A percentile compares a stretch with the other conserved stretches of the same genome.
These are phyloP conservation scores for Cotesia chilonis DNA, from an alignment of 1,140 invertebrate species.

Conservation along the genomic window DNA sequence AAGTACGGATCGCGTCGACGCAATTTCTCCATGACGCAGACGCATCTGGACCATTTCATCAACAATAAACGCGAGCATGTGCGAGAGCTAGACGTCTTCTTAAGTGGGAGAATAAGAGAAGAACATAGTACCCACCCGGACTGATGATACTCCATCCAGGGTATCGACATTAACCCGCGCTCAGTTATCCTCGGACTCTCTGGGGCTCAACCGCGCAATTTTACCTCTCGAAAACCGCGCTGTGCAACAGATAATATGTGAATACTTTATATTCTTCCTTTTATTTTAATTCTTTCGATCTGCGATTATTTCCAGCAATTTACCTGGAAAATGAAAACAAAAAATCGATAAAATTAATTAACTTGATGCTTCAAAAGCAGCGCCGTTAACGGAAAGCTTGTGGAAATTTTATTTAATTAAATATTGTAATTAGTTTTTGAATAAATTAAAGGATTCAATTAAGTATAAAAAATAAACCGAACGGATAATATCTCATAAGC, in stretches of 20 bases:
- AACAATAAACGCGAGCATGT: constrained; percentile 21
- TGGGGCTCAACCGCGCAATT: neutral
- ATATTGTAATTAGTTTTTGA: too few relatives aligned
- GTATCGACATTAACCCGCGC: constrained; percentile 3
- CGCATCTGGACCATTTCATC: constrained; percentile 44
- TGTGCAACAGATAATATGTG: constrained; percentile 7
- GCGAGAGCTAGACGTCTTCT: constrained; percentile 21
- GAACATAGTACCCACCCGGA: neutral
- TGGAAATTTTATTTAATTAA: too few relatives aligned
- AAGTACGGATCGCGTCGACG: constrained; percentile 46
- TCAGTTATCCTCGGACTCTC: constrained; percentile 2
- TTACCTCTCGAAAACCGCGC: neutral
- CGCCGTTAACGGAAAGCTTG: too few relatives aligned
- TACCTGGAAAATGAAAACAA: too few relatives aligned
- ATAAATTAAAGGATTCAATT: too few relatives aligned
- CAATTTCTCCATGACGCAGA: constrained; percentile 43
- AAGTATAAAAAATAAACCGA: too few relatives aligned
- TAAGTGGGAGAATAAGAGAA: neutral
- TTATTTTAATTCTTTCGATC: too few relatives aligned
- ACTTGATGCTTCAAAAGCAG: too few relatives aligned
- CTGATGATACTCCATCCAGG: constrained; percentile 1
- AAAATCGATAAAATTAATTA: too few relatives aligned
- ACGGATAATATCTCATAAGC: too few relatives aligned
- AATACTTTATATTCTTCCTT: neutral
- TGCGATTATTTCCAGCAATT: too few relatives aligned